phyloP scores from a whole-genome alignment of 2,888 invertebrate species.

The Drosophila austrosaltans region DNA sequence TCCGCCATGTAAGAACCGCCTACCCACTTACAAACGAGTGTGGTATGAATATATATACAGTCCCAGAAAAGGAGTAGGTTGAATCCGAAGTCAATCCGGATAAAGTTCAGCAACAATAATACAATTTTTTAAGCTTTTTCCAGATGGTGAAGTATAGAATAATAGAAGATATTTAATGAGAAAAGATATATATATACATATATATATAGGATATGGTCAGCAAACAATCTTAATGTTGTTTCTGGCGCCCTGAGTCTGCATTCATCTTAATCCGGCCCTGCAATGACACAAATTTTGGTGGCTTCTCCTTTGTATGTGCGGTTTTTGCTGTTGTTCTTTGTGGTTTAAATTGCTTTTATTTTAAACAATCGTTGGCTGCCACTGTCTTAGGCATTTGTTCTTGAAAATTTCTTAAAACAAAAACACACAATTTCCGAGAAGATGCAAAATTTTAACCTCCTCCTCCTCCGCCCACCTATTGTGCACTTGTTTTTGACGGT shows the following conservation, averaged over 20 bases:
- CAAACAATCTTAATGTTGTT: too few species aligned
- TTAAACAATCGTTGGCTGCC: background rate
- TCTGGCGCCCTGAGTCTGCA: background rate
- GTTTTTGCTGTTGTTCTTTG: slow-evolving; percentile 4
- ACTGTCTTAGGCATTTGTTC: background rate
- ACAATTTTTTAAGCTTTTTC: too few species aligned
- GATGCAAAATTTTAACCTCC: background rate
- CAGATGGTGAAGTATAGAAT: too few species aligned
- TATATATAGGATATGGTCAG: too few species aligned
- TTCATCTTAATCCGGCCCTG: background rate
- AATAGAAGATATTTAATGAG: too few species aligned
- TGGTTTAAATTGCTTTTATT: slow-evolving; percentile 8
- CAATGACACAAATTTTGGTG: background rate
- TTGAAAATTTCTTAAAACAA: background rate
- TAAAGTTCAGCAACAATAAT: too few species aligned
- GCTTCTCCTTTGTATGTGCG: slow-evolving; percentile 1
- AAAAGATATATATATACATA: too few species aligned
- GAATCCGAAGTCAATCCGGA: too few species aligned
- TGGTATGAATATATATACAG: background rate
- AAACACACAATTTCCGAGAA: background rate
- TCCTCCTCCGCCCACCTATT: background rate
- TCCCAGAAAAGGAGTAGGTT: background rate
- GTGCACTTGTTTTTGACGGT: background rate
- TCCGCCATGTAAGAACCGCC: background rate
- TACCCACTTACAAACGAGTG: background rate